Conservation (phyloP, 2,888 invertebrate species). For the Amiota minor region DNA sequence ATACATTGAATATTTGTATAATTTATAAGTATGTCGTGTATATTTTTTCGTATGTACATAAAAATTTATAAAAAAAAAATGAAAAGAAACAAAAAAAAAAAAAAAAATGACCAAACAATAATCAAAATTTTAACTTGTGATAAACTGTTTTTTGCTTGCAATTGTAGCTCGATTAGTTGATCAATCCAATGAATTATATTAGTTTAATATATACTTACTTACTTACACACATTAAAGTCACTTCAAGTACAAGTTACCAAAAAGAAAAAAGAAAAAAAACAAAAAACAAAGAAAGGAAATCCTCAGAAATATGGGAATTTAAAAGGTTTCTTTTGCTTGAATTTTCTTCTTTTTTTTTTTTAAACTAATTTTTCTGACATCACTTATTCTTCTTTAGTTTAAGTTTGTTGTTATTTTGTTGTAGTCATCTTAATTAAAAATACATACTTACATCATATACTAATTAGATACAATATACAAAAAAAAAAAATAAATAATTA, state of each 20-base stretch:
- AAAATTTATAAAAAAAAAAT: slow-evolving; percentile 27
- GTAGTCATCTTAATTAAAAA: slow-evolving; percentile 24
- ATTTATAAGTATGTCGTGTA: slow-evolving; percentile 44
- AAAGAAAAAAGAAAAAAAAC: too few species aligned
- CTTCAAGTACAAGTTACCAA: slow-evolving; percentile 22
- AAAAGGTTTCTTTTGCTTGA: background rate
- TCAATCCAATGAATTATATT: slow-evolving; percentile 44
- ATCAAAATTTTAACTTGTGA: slow-evolving; percentile 72
- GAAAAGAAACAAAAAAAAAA: slow-evolving; percentile 20
- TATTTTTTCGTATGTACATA: slow-evolving; percentile 61
- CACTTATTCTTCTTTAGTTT: slow-evolving; percentile 34
- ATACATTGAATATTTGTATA: slow-evolving; percentile 51
- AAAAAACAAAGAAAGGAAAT: too few species aligned
- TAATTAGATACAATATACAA: background rate
- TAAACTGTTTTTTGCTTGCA: slow-evolving; percentile 54
- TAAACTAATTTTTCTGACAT: too few species aligned
- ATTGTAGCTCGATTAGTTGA: slow-evolving; percentile 48
- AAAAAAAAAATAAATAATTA: background rate
- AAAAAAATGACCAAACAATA: slow-evolving; percentile 68
- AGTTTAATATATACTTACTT: slow-evolving; percentile 33
- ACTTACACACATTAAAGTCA: slow-evolving; percentile 43
- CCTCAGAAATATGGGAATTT: too few species aligned
- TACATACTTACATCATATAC: background rate
- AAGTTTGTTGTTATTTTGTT: slow-evolving; percentile 39
- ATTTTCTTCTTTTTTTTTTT: slow-evolving; percentile 46